Evolutionary conservation across 1,140 invertebrate genomes (phyloP), one percentile per base, ranked within the genome.

Genomic region (Drosophila bocki): DNA sequence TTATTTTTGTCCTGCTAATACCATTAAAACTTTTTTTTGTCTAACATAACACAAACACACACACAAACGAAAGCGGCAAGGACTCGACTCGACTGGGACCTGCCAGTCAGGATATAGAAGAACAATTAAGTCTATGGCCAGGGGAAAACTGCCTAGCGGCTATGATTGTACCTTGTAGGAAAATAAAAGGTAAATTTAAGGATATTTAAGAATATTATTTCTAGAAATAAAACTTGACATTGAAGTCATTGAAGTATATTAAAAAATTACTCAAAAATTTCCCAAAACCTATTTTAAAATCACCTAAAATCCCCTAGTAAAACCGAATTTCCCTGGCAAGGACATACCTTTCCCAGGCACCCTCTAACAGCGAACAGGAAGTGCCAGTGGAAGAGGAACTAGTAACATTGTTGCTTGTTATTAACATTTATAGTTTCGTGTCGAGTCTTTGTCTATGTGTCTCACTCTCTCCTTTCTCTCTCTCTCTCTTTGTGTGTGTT

Each of bases 391-490:
- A 86, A 87, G 72, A 86, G 70, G 62, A 68, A 61, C 84, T 80
- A 70, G 61, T 80, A 84, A 87, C 84, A 87, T 83, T 87, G 84
- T 87, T 87, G 77, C 84, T 84, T 67, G 84, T 87, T 87, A 88
- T 88, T 88, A 88, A 88, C 84, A 87, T 87, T 88, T 88, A 87
- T 87, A 87, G 84, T 88, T 86, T 86, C 80, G 77, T 88, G 84
- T 84, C 65, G 84, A 87, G 47, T 51, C 59, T 50, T 37, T 54
- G 72, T 44, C 61, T 50, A 32, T 41, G 37, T 29, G 44, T 12
- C 35, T 29, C 12, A 13, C 13, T 3, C 45, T 12, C 22, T 15
- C 11, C 19, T 11, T 15, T n/a, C n/a, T 17, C 8, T 11, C 22
- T 13, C 15, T 57, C 11, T 22, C 13, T 12, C 29, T 17, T 7